A percentile compares a stretch with the other conserved stretches of the same genome.
These are phyloP conservation scores for Lasioglossum zephyrum DNA, from an alignment of 2,888 invertebrate genomes.

Conservation along the genomic window DNA sequence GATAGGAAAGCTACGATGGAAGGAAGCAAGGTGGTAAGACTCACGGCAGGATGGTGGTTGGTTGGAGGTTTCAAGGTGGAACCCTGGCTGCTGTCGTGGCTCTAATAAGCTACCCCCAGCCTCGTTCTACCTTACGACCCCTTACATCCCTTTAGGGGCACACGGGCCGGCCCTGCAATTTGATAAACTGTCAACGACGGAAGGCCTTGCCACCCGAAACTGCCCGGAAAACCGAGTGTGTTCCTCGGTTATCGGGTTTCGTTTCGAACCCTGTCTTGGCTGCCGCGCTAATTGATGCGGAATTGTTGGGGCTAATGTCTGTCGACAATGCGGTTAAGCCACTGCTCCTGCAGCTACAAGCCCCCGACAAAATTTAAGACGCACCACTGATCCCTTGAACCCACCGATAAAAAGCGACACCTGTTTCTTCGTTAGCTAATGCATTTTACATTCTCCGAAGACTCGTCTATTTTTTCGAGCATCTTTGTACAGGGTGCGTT, in stretches of 20 bases:
- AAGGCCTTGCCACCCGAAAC: conserved; percentile 60
- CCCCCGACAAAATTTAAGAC: background rate
- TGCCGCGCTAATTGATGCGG: conserved; percentile 1
- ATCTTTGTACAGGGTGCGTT: background rate
- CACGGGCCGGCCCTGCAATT: conserved; percentile 74
- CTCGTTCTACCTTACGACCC: conserved; percentile 76
- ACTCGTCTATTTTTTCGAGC: background rate
- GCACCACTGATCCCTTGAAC: background rate
- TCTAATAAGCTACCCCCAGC: conserved; percentile 79
- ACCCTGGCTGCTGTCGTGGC: conserved; percentile 75
- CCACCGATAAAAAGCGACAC: background rate
- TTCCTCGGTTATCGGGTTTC: conserved; percentile 56
- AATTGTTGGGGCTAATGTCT: conserved; percentile 4
- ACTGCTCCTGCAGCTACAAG: background rate
- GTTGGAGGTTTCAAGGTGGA: conserved; percentile 79
- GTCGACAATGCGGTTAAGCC: conserved; percentile 7
- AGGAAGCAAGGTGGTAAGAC: conserved; percentile 77
- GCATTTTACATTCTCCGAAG: background rate
- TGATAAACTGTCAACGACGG: conserved; percentile 79
- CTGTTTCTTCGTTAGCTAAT: background rate
- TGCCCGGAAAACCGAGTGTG: conserved; percentile 49
- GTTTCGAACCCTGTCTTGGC: conserved; percentile 31
- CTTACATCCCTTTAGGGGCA: conserved; percentile 76
- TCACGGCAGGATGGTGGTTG: conserved; percentile 77
- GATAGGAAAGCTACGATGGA: conserved; percentile 58